Evolutionary conservation across 2,888 invertebrate genomes (phyloP).

Genomic region (Cataglyphis albicans): DNA sequence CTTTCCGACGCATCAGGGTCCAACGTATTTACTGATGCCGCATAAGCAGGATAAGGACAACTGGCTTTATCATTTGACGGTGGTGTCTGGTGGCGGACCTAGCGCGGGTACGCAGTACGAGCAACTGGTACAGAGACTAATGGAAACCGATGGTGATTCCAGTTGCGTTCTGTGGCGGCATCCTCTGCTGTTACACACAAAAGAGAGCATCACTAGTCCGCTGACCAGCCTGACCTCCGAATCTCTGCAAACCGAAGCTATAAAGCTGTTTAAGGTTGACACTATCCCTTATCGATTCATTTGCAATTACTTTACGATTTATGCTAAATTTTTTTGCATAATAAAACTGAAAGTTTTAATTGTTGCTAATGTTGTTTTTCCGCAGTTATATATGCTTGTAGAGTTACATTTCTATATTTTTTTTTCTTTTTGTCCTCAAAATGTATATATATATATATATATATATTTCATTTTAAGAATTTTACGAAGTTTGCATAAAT

Average conservation of each 20-base stretch:
- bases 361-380: neutral
- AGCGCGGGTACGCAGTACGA: conserved; percentile 98
- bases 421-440: neutral
- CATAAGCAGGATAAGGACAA: conserved; percentile 97
- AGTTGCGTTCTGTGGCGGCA: conserved; percentile 98
- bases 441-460: neutral
- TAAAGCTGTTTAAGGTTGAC: conserved; percentile 95
- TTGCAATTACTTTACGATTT: conserved; percentile 2
- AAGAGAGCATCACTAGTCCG: conserved; percentile 95
- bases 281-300: neutral
- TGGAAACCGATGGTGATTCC: conserved; percentile 98
- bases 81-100: conserved; percentile 96
- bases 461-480: neutral
- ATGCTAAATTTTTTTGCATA: conserved; percentile 12
- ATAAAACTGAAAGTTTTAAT: conserved; percentile 18
- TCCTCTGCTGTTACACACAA: conserved; percentile 95
- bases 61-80: conserved; percentile 94
- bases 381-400: neutral
- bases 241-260: conserved; percentile 94
- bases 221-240: conserved; percentile 96
- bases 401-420: conserved; percentile 10
- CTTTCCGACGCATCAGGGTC: conserved; percentile 97
- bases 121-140: conserved; percentile 97
- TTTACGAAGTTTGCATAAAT: neutral
- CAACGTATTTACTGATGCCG: conserved; percentile 96